phyloP scores from a whole-genome alignment of 2,888 invertebrate species.

The Dryobotodes eremita region DNA sequence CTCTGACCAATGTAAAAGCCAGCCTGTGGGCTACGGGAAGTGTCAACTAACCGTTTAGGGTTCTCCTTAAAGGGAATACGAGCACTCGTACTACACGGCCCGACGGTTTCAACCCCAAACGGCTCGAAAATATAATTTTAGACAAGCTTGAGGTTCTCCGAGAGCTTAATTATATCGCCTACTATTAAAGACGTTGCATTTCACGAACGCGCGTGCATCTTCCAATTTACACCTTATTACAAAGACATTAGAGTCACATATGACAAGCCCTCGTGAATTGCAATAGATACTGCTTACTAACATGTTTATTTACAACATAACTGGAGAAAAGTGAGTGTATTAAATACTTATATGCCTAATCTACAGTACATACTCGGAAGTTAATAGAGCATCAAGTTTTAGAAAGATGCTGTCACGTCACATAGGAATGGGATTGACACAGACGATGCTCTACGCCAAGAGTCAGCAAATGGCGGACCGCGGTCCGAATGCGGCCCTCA shows the following conservation, averaged over 20 bases:
- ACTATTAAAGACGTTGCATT: background rate
- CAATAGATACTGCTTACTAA: background rate
- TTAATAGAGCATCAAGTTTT: no score
- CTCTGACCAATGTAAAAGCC: background rate
- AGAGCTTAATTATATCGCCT: background rate
- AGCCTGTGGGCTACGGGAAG: background rate
- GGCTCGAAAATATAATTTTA: background rate
- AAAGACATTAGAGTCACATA: background rate
- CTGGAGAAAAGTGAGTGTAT: no score
- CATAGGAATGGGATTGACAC: no score
- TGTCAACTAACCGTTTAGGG: background rate
- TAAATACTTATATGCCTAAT: no score
- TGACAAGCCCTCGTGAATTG: background rate
- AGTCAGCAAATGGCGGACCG: no score
- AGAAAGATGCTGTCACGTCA: no score
- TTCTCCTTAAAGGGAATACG: no score
- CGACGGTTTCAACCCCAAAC: background rate
- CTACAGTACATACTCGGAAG: no score
- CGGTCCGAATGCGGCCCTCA: no score
- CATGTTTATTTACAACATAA: background rate
- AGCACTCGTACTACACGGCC: background rate
- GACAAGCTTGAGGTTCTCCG: background rate
- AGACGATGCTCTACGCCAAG: no score
- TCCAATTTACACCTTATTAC: background rate
- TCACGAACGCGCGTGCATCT: background rate